A percentile compares a stretch with the other conserved stretches of the same genome.
Conservation (phyloP, 2,113 vertebrate species). For the Leptocoma aspasia region DNA sequence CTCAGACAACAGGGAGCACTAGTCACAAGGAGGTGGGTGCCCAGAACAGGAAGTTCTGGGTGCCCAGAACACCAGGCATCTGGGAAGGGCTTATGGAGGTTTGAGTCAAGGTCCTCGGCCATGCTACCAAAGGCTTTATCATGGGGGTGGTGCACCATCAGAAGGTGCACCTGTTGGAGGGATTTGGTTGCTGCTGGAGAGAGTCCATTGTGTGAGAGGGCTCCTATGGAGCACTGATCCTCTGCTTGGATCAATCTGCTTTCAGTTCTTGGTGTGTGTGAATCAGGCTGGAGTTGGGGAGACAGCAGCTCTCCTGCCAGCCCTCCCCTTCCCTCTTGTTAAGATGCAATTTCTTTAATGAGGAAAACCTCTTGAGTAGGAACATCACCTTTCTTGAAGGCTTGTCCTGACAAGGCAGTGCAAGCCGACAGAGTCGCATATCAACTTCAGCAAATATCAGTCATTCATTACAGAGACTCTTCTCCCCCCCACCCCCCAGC, state of each 20-base stretch:
- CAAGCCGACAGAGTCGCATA: slow-evolving; percentile 73
- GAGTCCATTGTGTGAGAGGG: background rate
- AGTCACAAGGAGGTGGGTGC: background rate
- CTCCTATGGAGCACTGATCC: background rate
- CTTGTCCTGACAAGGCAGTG: slow-evolving; percentile 79
- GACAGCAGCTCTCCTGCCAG: slow-evolving; percentile 40
- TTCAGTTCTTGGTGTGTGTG: background rate
- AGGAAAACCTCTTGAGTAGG: slow-evolving; percentile 68
- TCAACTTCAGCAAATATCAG: slow-evolving; percentile 78
- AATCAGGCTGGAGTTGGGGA: background rate
- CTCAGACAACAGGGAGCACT: background rate
- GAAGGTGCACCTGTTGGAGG: background rate
- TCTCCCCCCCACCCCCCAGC: slow-evolving; percentile 38
- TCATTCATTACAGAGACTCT: slow-evolving; percentile 77
- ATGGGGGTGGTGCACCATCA: background rate
- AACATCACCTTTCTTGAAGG: slow-evolving; percentile 73
- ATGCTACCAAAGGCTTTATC: background rate
- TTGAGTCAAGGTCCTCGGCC: accelerated
- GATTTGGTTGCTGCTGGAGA: background rate
- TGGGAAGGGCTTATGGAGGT: background rate
- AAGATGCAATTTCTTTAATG: slow-evolving; percentile 72
- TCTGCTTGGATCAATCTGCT: background rate
- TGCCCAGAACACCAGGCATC: background rate
- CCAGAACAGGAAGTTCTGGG: background rate
- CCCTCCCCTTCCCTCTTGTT: slow-evolving; percentile 60